A percentile compares a stretch with the other conserved stretches of the same genome.
Conservation (phyloP, 2,797 vertebrate genomes). For the Vireo griseus region DNA sequence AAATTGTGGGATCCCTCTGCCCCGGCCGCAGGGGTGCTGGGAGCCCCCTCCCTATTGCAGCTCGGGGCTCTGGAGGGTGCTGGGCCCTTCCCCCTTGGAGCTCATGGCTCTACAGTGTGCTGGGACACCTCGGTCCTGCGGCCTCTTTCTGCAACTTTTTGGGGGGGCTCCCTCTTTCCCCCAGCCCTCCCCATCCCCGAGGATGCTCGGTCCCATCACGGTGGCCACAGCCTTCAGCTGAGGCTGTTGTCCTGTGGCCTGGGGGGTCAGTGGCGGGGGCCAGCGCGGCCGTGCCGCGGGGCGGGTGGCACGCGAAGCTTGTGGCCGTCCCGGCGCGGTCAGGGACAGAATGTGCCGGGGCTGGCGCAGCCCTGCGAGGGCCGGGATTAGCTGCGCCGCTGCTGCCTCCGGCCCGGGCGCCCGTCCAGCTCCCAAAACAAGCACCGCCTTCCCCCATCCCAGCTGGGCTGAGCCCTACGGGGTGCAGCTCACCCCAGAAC, state of each 20-base stretch:
- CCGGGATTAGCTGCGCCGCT: not conserved
- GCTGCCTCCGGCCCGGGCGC: constrained; percentile 1
- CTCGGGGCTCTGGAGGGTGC: accelerated
- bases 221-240: accelerated
- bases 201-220: accelerated
- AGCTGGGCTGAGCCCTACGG: not conserved
- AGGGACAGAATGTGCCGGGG: constrained; percentile 53
- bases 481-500: not conserved
- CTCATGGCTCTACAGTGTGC: accelerated
- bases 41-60: not conserved
- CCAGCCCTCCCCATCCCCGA: accelerated
- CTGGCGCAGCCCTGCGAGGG: not conserved
- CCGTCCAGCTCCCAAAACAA: not conserved
- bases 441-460: not conserved
- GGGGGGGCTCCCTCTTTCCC: not conserved
- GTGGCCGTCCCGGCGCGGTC: not conserved
- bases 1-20: not conserved
- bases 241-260: not conserved
- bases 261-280: not conserved
- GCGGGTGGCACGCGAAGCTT: not conserved
- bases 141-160: not conserved
- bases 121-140: not conserved
- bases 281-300: accelerated
- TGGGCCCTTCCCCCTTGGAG: not conserved
- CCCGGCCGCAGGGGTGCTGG: accelerated